Evolutionary conservation across 2,888 invertebrate genomes (phyloP).

Genomic region (Griposia aprilina): DNA sequence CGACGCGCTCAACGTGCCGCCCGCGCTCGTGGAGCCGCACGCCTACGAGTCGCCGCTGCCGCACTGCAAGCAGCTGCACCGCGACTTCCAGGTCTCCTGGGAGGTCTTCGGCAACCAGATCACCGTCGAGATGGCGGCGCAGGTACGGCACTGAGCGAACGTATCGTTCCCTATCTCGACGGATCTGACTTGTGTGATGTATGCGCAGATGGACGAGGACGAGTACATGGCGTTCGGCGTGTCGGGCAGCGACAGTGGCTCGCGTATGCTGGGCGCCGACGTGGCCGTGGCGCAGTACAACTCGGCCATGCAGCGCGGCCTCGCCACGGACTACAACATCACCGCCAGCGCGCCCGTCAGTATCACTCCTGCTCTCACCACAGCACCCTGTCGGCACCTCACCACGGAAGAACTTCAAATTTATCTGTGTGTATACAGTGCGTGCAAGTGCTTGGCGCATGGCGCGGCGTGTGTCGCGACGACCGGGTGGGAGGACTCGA

Average conservation of each 20-base stretch:
- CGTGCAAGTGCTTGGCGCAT: slow-evolving; percentile 95
- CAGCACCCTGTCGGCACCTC: not conserved
- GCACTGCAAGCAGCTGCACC: slow-evolving; percentile 96
- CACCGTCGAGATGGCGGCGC: slow-evolving; percentile 95
- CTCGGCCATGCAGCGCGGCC: slow-evolving; percentile 91
- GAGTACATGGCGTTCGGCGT: slow-evolving; percentile 98
- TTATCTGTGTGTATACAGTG: slow-evolving; percentile 89
- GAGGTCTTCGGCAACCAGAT: slow-evolving; percentile 97
- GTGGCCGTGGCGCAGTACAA: slow-evolving; percentile 94
- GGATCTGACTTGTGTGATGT: not conserved
- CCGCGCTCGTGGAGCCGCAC: slow-evolving; percentile 90
- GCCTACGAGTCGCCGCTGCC: slow-evolving; percentile 91
- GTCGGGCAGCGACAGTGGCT: slow-evolving; percentile 93
- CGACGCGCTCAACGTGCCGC: slow-evolving; percentile 95
- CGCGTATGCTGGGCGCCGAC: slow-evolving; percentile 96
- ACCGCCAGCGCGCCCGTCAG: slow-evolving; percentile 93
- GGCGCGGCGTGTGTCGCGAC: slow-evolving; percentile 96
- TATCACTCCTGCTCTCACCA: not conserved
- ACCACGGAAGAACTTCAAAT: not conserved
- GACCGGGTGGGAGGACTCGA: slow-evolving; percentile 95
- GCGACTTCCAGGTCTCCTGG: slow-evolving; percentile 96
- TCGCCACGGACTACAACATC: slow-evolving; percentile 95
- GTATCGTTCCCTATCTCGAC: not conserved
- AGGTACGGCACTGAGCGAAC: slow-evolving; percentile 82
- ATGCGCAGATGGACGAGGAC: slow-evolving; percentile 89